Evolutionary conservation across 2,113 vertebrate genomes (phyloP), one percentile per base, ranked within the genome.

Genomic region (Girardinichthys multiradiatus): DNA sequence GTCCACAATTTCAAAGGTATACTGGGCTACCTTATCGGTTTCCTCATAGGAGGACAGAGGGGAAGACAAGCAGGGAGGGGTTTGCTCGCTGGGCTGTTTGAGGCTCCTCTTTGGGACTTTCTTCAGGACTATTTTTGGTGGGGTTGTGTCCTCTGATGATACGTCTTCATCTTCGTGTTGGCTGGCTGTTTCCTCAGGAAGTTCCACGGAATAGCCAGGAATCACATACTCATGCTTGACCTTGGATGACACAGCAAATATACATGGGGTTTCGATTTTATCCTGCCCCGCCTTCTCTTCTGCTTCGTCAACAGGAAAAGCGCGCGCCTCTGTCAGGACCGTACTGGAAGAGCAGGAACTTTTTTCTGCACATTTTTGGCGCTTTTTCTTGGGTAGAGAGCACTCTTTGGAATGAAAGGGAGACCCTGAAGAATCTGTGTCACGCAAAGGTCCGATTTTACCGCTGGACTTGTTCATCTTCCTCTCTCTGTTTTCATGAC

Each of bases 141-240:
- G 95, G 45, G 94, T 95, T 39, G 96, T 94, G 74, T 95, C 96
- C 77, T 95, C 96, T 35, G 95, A 92, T 54, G 94, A 92, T 35
- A 91, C 89, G n/a, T 95, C 95, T 29, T 93, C 95, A 28, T 85
- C 81, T 57, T 96, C 92, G 71, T 95, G 94, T 0, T 94, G 87
- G 61, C 89, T 81, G 11, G 88, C 73, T 0, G 96, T 92, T 70
- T 96, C 95, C 84, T 97, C 97, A 0, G 97, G 95, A 84, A 98
- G 95, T 66, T 97, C 97, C 27, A 97, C 95, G 0, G 97, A 95
- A 48, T 98, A 99, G 74, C 97, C 98, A 0, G 96, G 93, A 30
- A 98, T 95, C 90, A 98, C 97, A 13, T 97, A 98, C 57, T 99
- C 98, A 27, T 99, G 96, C 87, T 99, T 99, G 39, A 99, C 96